Evolutionary conservation across 2,113 vertebrate species (phyloP), one percentile per base, ranked within the genome.

Genomic region (Paradoxurus hermaphroditus): DNA sequence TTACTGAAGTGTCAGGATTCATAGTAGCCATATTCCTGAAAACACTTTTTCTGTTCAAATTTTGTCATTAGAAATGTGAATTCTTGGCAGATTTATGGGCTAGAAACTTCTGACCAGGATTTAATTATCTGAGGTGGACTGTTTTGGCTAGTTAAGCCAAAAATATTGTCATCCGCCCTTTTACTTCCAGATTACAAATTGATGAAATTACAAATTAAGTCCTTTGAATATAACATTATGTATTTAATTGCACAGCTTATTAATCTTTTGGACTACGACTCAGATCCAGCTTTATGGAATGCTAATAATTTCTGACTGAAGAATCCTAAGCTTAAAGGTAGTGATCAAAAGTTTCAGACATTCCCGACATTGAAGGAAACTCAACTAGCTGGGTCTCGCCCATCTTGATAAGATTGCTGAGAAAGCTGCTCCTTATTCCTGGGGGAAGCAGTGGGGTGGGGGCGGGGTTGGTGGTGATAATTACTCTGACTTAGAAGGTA

Each of bases 131-230:
- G 23, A 94, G n/a, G 23, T 63, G 1, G 36, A 0, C 7, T 81
- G 19, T 59, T 84, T 63, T 84, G 70, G 67, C 62, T 75, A 18
- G 16, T 87, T 90, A 81, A 83, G 23, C 23, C 91, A 82, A 86
- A 53, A 95, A 59, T 88, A 29, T 91, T 90, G 78, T 1, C 19
- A 53, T 91, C 5, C 56, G 6, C n/a, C 46, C 87, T 83, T 95
- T 67, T 67, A 77, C 49, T 65, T 82, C 67, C 63, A 92, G 10
- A 86, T 91, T 93, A 85, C 21, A 82, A 67, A 89, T 39, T 82
- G 39, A 86, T 93, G 41, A 89, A 90, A 94, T 94, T 94, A 81
- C 3, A 94, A 90, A 88, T 93, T 87, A 95, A 97, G 83, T 92
- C 53, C 46, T 84, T 97, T 97, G 62, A 95, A 63, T 31, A 44